Evolutionary conservation across 1,140 invertebrate species (phyloP).

Genomic region (Euschistus heros): DNA sequence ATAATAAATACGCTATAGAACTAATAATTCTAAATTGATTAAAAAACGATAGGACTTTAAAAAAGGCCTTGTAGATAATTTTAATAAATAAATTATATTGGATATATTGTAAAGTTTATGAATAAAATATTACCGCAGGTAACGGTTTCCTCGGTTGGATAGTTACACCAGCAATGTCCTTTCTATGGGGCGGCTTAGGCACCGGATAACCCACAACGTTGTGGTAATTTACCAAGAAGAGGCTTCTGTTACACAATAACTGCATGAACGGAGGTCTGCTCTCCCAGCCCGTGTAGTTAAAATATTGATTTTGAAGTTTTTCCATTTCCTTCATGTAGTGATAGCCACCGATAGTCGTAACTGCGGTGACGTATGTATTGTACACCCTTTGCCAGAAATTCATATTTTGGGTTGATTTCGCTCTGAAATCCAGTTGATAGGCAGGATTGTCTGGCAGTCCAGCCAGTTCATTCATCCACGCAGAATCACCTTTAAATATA

Average conservation of each 20-base stretch:
- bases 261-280: constrained; percentile 27
- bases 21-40: too few species aligned
- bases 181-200: constrained; percentile 33
- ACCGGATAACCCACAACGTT: constrained; percentile 32
- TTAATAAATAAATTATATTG: too few species aligned
- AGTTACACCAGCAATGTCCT: constrained; percentile 33
- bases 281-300: constrained; percentile 25
- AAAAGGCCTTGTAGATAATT: too few species aligned
- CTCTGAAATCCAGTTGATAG: background rate
- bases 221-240: constrained; percentile 31
- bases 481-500: background rate
- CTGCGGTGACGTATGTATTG: background rate
- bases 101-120: too few species aligned
- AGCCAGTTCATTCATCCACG: background rate
- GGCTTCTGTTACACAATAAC: constrained; percentile 23
- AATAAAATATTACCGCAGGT: constrained; percentile 32
- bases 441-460: background rate
- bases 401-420: background rate
- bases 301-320: constrained; percentile 11
- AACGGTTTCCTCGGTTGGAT: constrained; percentile 30
- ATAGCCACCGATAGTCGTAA: background rate
- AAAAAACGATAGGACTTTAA: too few species aligned
- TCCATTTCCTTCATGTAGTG: background rate
- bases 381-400: constrained; percentile 1
- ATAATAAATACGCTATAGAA: too few species aligned